Percentiles rank a stretch among this genome's conserved stretches.
phyloP scores from a whole-genome alignment of 2,888 invertebrate genomes.

The Ariolimax columbianus region DNA sequence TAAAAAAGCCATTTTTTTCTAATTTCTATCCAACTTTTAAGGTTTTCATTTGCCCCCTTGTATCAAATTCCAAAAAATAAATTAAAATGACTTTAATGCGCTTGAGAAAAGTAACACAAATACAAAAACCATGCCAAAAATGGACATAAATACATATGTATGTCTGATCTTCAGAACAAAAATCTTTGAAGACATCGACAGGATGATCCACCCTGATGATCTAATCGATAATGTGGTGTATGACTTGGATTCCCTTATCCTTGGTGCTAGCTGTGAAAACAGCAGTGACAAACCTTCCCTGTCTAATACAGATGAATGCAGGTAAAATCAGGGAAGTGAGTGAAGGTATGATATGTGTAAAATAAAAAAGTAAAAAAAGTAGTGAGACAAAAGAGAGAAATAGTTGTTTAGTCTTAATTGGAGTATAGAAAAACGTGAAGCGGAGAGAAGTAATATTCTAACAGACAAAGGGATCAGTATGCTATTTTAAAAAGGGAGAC shows the following conservation, averaged over 20 bases:
- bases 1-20: too few species aligned
- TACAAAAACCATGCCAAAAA: background rate
- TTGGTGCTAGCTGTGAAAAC: slow-evolving; percentile 61
- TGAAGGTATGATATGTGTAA: background rate
- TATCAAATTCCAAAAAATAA: too few species aligned
- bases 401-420: too few species aligned
- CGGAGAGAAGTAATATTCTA: too few species aligned
- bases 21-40: too few species aligned
- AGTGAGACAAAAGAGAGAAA: background rate
- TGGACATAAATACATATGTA: background rate
- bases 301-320: slow-evolving; percentile 72
- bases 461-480: too few species aligned
- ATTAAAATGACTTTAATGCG: too few species aligned
- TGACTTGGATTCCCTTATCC: slow-evolving; percentile 83
- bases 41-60: too few species aligned
- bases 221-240: slow-evolving; percentile 84
- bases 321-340: slow-evolving; percentile 55
- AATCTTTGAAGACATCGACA: slow-evolving; percentile 84
- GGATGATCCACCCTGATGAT: slow-evolving; percentile 83
- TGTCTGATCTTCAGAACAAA: slow-evolving; percentile 67
- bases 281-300: slow-evolving; percentile 60
- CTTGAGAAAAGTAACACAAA: too few species aligned
- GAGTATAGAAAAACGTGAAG: too few species aligned
- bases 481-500: too few species aligned
- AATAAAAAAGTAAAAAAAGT: background rate